Conservation (phyloP, 2,888 invertebrate genomes). For the Nebria salina region DNA sequence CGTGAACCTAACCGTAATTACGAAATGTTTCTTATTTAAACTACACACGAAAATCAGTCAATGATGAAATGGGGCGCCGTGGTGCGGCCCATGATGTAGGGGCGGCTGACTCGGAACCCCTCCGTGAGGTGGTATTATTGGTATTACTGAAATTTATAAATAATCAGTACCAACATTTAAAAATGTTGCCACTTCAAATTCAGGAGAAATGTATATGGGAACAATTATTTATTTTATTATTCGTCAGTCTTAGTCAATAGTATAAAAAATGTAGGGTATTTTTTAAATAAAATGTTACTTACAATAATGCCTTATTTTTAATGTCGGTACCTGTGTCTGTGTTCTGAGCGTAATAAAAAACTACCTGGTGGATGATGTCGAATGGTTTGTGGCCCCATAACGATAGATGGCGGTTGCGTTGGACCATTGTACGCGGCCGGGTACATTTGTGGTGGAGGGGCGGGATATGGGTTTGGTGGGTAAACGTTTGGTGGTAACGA, state of each 20-base stretch:
- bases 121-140: slow-evolving; percentile 24
- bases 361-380: slow-evolving; percentile 39
- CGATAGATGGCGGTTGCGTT: slow-evolving; percentile 59
- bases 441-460: slow-evolving; percentile 42
- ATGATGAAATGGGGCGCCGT: slow-evolving; percentile 47
- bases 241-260: neutral
- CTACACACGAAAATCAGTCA: slow-evolving; percentile 37
- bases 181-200: neutral
- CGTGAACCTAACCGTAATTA: slow-evolving; percentile 14
- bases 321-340: neutral
- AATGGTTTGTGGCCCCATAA: slow-evolving; percentile 54
- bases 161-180: neutral
- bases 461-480: slow-evolving; percentile 38
- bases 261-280: neutral
- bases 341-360: neutral
- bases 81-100: slow-evolving; percentile 48
- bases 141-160: slow-evolving; percentile 27
- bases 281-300: neutral
- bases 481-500: slow-evolving; percentile 32
- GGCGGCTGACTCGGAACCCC: slow-evolving; percentile 48
- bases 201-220: neutral
- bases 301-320: neutral
- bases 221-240: neutral
- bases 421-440: slow-evolving; percentile 44
- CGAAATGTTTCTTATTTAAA: slow-evolving; percentile 26